Percentiles rank a stretch among this genome's conserved stretches.
phyloP scores from a whole-genome alignment of 64 coral and sea anemone genomes.

The Porites lutea region DNA sequence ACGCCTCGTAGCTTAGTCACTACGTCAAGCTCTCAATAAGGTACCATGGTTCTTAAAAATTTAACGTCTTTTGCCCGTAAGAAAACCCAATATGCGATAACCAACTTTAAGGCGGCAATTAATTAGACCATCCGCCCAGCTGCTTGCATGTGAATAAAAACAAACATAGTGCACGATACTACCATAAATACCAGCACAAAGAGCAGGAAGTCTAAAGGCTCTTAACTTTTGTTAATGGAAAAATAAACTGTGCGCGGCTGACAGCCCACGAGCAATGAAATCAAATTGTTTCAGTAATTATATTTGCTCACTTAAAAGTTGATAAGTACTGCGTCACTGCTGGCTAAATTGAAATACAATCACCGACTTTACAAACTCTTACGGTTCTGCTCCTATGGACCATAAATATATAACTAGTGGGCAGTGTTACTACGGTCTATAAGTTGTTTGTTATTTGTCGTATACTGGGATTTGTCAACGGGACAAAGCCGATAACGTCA shows the following conservation, averaged over 20 bases:
- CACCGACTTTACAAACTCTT: no score
- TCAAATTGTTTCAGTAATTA: slow-evolving; percentile 12
- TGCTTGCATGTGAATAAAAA: neutral
- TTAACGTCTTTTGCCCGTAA: neutral
- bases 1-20: neutral
- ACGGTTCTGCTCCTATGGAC: neutral
- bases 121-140: neutral
- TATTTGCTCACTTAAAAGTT: slow-evolving; percentile 5
- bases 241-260: neutral
- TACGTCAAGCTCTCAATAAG: slow-evolving; percentile 2
- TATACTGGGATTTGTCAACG: no score
- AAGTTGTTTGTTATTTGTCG: no score
- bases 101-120: slow-evolving; percentile 1
- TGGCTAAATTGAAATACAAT: slow-evolving; percentile 6
- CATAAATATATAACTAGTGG: neutral
- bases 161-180: neutral
- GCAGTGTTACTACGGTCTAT: neutral
- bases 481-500: no score
- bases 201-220: neutral
- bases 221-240: neutral
- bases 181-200: slow-evolving; percentile 2
- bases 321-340: neutral
- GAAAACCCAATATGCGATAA: slow-evolving; percentile 6
- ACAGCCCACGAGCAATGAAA: neutral
- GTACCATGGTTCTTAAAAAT: neutral